A percentile compares a stretch with the other conserved stretches of the same genome.
Evolutionary conservation across 2,888 invertebrate species (phyloP).

Genomic region (Apotomis capreana): DNA sequence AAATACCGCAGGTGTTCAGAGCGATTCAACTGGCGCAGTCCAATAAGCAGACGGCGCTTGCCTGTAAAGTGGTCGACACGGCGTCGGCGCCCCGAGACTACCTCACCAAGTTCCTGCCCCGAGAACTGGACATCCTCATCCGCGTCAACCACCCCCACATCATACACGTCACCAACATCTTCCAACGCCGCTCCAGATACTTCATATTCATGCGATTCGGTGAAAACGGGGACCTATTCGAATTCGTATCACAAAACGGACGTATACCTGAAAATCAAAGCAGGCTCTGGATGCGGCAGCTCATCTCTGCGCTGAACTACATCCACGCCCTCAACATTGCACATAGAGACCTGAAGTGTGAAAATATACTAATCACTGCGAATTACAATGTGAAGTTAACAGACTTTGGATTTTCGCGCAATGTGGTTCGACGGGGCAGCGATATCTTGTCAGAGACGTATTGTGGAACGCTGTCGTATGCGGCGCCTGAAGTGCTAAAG

Average conservation of each 20-base stretch:
- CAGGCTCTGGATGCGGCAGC: conserved; percentile 88
- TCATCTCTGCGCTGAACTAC: conserved; percentile 87
- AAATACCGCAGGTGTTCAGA: conserved; percentile 67
- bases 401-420: conserved; percentile 91
- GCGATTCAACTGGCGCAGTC: conserved; percentile 72
- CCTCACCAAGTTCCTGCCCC: conserved; percentile 90
- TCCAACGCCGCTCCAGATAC: conserved; percentile 87
- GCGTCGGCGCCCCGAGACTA: conserved; percentile 89
- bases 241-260: conserved; percentile 87
- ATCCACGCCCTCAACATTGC: conserved; percentile 89
- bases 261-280: conserved; percentile 86
- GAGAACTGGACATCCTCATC: conserved; percentile 90
- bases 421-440: conserved; percentile 64
- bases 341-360: conserved; percentile 93
- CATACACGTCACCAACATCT: conserved; percentile 89
- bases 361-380: conserved; percentile 88
- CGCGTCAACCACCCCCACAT: conserved; percentile 91
- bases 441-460: conserved; percentile 89
- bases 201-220: conserved; percentile 90
- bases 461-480: conserved; percentile 94
- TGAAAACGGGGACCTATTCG: conserved; percentile 91
- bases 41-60: conserved; percentile 74
- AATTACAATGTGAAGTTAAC: conserved; percentile 91
- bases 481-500: conserved; percentile 89
- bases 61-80: conserved; percentile 90